These are phyloP conservation scores for Sabatieria punctata DNA, from an alignment of 2,888 invertebrate species.

Conservation along the genomic window DNA sequence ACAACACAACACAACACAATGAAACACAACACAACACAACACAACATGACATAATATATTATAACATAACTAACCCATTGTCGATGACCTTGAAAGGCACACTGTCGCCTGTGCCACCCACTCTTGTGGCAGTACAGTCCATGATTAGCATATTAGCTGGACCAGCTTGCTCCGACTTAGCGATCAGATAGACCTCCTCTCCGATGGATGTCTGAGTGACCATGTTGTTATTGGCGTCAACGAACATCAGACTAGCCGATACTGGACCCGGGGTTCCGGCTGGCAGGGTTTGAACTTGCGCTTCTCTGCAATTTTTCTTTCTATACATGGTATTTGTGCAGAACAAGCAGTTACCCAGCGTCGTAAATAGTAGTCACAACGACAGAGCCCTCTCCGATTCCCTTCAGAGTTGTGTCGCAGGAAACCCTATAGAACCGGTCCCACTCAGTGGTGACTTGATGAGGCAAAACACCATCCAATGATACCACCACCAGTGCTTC, in stretches of 20 bases:
- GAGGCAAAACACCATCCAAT: conserved; percentile 30
- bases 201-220: conserved; percentile 23
- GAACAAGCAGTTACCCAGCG: conserved; percentile 18
- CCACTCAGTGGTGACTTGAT: conserved; percentile 32
- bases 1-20: too few relatives aligned
- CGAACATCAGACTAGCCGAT: conserved; percentile 25
- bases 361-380: conserved; percentile 31
- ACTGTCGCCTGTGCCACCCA: conserved; percentile 28
- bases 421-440: conserved; percentile 31
- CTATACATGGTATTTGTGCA: not conserved
- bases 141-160: conserved; percentile 33
- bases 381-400: conserved; percentile 30
- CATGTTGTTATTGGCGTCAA: conserved; percentile 17
- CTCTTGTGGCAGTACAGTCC: conserved; percentile 29
- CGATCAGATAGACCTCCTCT: conserved; percentile 23
- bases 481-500: conserved; percentile 32
- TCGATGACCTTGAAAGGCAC: conserved; percentile 31
- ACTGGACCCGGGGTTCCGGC: conserved; percentile 30
- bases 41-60: too few relatives aligned
- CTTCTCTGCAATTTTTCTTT: not conserved
- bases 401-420: conserved; percentile 30
- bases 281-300: conserved; percentile 15
- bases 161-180: conserved; percentile 28
- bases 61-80: conserved; percentile 9
- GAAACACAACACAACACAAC: too few relatives aligned